These are phyloP conservation scores for Drosophila navojoa DNA, from an alignment of 1,140 invertebrate genomes.

Conservation along the genomic window DNA sequence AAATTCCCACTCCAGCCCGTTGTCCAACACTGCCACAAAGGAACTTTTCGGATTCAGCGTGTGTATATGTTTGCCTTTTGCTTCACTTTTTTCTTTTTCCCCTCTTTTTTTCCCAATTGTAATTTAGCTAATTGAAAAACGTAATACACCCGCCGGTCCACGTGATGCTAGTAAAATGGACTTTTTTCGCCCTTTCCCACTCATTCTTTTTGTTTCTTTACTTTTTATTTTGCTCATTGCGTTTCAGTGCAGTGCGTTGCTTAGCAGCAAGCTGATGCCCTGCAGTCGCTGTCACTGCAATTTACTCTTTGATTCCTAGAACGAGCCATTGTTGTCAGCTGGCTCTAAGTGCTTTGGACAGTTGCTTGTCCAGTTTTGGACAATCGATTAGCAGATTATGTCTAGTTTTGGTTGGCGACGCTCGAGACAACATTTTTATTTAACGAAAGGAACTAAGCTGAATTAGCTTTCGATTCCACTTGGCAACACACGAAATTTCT, in stretches of 20 bases:
- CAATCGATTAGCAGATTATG: constrained; percentile 17
- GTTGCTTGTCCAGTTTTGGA: constrained; percentile 3
- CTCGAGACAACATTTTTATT: background rate
- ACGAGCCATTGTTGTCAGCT: constrained; percentile 17
- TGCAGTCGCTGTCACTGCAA: constrained; percentile 27
- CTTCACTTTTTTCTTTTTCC: constrained; percentile 9
- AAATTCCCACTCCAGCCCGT: background rate
- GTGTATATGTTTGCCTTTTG: constrained; percentile 6
- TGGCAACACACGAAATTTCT: constrained; percentile 18
- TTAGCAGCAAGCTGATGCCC: constrained; percentile 29
- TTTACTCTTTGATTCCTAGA: constrained; percentile 24
- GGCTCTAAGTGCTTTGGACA: constrained; percentile 26
- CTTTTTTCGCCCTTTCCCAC: constrained; percentile 11
- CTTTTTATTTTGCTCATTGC: background rate
- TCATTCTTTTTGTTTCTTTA: too few species aligned
- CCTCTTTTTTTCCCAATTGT: constrained; percentile 50
- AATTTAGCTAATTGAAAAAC: constrained; percentile 83
- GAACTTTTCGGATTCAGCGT: background rate
- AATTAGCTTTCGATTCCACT: constrained; percentile 31
- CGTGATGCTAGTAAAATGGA: constrained; percentile 20
- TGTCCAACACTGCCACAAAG: background rate
- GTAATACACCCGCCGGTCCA: constrained; percentile 72
- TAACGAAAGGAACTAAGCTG: background rate
- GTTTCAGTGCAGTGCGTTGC: constrained; percentile 45
- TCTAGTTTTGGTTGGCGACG: background rate